A percentile compares a stretch with the other conserved stretches of the same genome.
phyloP scores from a whole-genome alignment of 2,888 invertebrate genomes.

The Zootermopsis nevadensis region DNA sequence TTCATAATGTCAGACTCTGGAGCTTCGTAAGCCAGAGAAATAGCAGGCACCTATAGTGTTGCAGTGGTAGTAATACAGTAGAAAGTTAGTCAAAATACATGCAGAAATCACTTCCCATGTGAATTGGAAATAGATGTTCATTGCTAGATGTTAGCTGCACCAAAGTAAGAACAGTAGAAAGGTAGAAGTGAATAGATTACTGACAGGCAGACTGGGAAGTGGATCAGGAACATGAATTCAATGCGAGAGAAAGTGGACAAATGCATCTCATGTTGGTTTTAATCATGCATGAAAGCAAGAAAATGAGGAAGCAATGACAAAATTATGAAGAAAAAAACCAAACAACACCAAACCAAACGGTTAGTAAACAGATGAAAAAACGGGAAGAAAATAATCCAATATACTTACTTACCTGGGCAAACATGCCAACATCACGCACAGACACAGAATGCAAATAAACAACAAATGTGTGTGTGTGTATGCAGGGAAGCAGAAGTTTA shows the following conservation, averaged over 20 bases:
- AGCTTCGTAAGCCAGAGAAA: slow-evolving; percentile 98
- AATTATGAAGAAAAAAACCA: background rate
- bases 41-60: slow-evolving; percentile 92
- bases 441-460: slow-evolving; percentile 42
- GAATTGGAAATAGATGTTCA: slow-evolving; percentile 22
- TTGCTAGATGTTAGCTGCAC: slow-evolving; percentile 36
- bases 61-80: slow-evolving; percentile 60
- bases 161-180: slow-evolving; percentile 39
- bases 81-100: slow-evolving; percentile 51
- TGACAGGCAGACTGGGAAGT: slow-evolving; percentile 48
- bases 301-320: slow-evolving; percentile 47
- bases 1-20: slow-evolving; percentile 99
- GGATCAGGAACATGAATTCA: slow-evolving; percentile 41
- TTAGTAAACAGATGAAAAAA: slow-evolving; percentile 43
- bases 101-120: slow-evolving; percentile 44
- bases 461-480: slow-evolving; percentile 21
- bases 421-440: slow-evolving; percentile 49
- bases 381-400: slow-evolving; percentile 44
- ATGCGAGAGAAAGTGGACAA: slow-evolving; percentile 33
- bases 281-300: slow-evolving; percentile 40
- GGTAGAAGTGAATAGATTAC: slow-evolving; percentile 40
- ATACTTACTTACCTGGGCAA: slow-evolving; percentile 49
- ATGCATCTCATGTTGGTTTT: slow-evolving; percentile 13
- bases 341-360: slow-evolving; percentile 32
- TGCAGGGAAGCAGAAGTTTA: slow-evolving; percentile 46